phyloP scores from a whole-genome alignment of 2,888 invertebrate genomes.

The Dolomedes plantarius region DNA sequence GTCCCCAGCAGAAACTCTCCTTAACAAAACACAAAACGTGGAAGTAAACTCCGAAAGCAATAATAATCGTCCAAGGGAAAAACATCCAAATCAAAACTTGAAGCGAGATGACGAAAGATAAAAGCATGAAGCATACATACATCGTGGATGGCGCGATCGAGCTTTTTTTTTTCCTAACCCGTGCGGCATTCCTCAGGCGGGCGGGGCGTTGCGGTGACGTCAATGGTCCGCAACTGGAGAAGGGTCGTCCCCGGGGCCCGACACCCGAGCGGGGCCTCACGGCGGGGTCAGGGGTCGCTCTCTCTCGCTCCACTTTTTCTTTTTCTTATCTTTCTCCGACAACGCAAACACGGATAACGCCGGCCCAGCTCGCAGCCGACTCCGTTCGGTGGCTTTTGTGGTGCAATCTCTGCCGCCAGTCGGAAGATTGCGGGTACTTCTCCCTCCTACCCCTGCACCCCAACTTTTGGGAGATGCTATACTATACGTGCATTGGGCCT shows the following conservation, averaged over 20 bases:
- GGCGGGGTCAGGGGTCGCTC: not conserved
- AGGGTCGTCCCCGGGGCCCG: constrained; percentile 11
- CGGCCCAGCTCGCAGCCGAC: not conserved
- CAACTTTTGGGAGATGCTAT: too few species aligned
- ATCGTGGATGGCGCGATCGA: not conserved
- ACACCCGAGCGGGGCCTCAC: constrained; percentile 8
- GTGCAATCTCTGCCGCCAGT: not conserved
- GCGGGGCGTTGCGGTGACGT: not conserved
- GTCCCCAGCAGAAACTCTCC: too few species aligned
- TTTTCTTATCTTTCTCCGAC: not conserved
- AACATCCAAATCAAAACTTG: too few species aligned
- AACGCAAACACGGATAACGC: not conserved
- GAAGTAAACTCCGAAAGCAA: too few species aligned
- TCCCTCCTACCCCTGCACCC: too few species aligned
- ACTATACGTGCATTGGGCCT: too few species aligned
- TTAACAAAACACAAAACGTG: too few species aligned
- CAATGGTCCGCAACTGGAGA: not conserved
- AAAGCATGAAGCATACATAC: too few species aligned
- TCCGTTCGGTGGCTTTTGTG: not conserved
- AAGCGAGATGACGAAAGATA: too few species aligned
- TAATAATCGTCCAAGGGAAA: too few species aligned
- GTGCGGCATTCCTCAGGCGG: not conserved
- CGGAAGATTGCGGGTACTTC: too few species aligned
- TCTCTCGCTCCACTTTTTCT: not conserved
- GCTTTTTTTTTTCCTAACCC: too few species aligned